These are phyloP conservation scores for Mormyrus hasselquistii DNA, from an alignment of 2,797 vertebrate species.

Conservation along the genomic window DNA sequence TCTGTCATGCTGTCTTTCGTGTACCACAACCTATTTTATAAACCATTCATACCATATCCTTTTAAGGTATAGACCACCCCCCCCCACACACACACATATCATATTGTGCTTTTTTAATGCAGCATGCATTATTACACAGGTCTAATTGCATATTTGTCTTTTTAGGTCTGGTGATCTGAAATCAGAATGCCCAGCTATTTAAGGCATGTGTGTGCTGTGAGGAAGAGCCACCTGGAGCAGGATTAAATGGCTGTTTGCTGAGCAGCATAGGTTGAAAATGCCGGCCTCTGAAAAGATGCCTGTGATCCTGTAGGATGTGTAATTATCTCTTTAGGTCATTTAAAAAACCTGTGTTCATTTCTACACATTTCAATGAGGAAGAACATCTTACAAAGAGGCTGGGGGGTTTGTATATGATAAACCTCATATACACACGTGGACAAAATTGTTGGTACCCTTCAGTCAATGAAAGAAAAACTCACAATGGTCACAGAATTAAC, in stretches of 20 bases:
- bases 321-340: background rate
- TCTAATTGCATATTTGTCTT: background rate
- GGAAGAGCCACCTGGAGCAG: background rate
- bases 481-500: too few species aligned
- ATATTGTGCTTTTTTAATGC: background rate
- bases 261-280: background rate
- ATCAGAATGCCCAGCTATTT: background rate
- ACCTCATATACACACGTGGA: background rate
- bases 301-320: background rate
- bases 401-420: background rate
- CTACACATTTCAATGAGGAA: background rate
- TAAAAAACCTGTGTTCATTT: background rate
- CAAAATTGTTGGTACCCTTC: too few species aligned
- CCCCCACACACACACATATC: too few species aligned
- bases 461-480: too few species aligned
- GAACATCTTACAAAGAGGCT: background rate
- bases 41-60: background rate
- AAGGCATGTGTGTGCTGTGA: background rate
- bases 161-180: background rate
- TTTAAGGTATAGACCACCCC: background rate
- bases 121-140: background rate
- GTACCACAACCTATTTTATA: background rate
- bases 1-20: background rate
- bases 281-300: background rate
- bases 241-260: background rate